Evolutionary conservation across 2,888 invertebrate species (phyloP).

Genomic region (Oegoconia quadripuncta): DNA sequence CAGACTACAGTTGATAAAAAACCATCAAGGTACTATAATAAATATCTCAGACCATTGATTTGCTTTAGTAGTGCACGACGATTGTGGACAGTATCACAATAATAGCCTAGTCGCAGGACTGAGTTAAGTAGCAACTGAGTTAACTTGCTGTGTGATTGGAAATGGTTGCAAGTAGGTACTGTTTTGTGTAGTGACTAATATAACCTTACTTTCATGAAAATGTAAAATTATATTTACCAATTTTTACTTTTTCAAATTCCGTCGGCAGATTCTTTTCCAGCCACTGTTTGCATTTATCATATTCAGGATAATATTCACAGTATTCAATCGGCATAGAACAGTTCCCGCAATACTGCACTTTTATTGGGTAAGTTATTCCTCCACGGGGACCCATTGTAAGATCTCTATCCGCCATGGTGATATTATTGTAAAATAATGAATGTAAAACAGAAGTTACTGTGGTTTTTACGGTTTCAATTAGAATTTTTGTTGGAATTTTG

Average conservation of each 20-base stretch:
- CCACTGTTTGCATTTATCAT: constrained; percentile 98
- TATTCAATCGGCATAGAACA: constrained; percentile 98
- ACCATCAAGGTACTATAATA: too few species aligned
- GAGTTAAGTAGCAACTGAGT: too few species aligned
- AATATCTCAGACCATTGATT: too few species aligned
- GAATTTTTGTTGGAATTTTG: too few species aligned
- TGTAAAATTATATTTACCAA: constrained; percentile 65
- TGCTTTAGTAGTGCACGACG: too few species aligned
- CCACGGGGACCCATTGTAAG: constrained; percentile 83
- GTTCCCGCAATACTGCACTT: constrained; percentile 94
- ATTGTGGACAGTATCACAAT: too few species aligned
- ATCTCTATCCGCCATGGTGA: constrained; percentile 76
- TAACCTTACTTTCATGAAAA: constrained; percentile 25
- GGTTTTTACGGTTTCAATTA: too few species aligned
- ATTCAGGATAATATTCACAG: constrained; percentile 98
- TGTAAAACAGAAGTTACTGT: not conserved
- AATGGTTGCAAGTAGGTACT: not conserved
- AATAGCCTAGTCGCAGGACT: too few species aligned
- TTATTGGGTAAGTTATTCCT: constrained; percentile 89
- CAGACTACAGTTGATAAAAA: too few species aligned
- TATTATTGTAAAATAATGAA: not conserved
- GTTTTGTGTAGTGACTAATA: not conserved
- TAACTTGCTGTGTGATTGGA: too few species aligned
- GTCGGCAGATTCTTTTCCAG: constrained; percentile 95
- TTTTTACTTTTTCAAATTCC: constrained; percentile 93